Base-by-base conservation (phyloP, 2,113 vertebrate genomes). In the Tangachromis dhanisi region DNA sequence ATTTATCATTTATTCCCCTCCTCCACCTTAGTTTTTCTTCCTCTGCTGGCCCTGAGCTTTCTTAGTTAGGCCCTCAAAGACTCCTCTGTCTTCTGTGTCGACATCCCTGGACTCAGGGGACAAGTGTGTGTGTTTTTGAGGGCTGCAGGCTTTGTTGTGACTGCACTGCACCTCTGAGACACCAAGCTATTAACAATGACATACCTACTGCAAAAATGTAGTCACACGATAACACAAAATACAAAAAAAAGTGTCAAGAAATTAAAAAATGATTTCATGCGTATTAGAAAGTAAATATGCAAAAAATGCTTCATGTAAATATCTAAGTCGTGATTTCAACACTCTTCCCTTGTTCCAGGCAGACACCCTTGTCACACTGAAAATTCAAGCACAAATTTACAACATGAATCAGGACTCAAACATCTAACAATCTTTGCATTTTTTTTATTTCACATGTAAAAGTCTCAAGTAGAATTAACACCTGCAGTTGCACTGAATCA, bases 1-100 rank as follows among this genome's bases (percentile, higher is more conserved):
- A 92, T 95, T 94, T 95, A 94, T 94, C 92, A 92, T 92, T 91
- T 91, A 81, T 80, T 35, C 86, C 54, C 84, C 73, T 49, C 55
- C 61, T 57, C 47, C 35, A 81, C 66, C 83, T 93, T 49, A 14
- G 78, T 90, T 85, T 87, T 68, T 91, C 24, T 91, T 88, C 49
- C 55, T 81, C 21, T 90, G 54, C 80, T 85, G 90, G 89, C 90
- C 86, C 51, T 84, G 81, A 92, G 91, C 89, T 88, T 91, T 90
- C 92, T 81, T 57, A 84, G 81, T 89, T 89, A 85, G 80, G 78
- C 83, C 86, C 89, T 94, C 91, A 94, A 94, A 93, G 93, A 81
- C 83, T 88, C 53, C 45, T 88, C 89, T 88, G 82, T 91, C 88
- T 90, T 89, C 73, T 82, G 49, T 88, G 86, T 86, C 55, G 55